phyloP scores from a whole-genome alignment of 2,888 invertebrate genomes.

The Nomada ferruginata region DNA sequence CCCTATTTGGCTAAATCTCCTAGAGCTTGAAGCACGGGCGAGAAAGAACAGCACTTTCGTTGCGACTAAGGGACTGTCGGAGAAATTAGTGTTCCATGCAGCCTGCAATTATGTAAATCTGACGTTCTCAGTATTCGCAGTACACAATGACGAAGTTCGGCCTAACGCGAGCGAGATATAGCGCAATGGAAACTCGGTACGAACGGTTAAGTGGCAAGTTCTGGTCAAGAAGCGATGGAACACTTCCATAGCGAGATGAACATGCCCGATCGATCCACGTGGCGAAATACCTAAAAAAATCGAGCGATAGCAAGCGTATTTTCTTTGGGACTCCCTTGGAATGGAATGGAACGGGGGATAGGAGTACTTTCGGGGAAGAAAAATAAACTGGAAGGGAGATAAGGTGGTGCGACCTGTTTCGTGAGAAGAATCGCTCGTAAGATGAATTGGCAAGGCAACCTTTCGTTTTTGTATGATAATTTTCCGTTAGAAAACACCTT shows the following conservation, averaged over 20 bases:
- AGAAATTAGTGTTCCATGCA: background rate
- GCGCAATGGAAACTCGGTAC: conserved; percentile 2
- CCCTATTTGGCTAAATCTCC: too few relatives aligned
- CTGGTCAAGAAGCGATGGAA: conserved; percentile 34
- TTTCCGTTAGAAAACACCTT: background rate
- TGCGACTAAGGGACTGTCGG: too few relatives aligned
- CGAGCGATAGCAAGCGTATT: conserved; percentile 1
- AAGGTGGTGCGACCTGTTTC: conserved; percentile 5
- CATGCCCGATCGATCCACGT: background rate
- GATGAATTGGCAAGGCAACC: background rate
- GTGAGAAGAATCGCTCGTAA: conserved; percentile 2
- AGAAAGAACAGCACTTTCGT: too few relatives aligned
- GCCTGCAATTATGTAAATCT: background rate
- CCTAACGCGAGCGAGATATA: conserved; percentile 2
- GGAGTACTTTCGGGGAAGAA: background rate
- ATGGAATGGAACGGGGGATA: background rate
- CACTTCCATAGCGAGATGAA: background rate
- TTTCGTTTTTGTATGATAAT: background rate
- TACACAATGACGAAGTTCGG: conserved; percentile 54
- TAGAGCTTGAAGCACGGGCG: too few relatives aligned
- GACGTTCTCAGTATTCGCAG: background rate
- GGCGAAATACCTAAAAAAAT: background rate
- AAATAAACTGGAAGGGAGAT: background rate
- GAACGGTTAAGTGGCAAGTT: conserved; percentile 59
- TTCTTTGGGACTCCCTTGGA: too few relatives aligned